Conservation (phyloP, 1,140 invertebrate genomes). For the Drosophila virilis region DNA sequence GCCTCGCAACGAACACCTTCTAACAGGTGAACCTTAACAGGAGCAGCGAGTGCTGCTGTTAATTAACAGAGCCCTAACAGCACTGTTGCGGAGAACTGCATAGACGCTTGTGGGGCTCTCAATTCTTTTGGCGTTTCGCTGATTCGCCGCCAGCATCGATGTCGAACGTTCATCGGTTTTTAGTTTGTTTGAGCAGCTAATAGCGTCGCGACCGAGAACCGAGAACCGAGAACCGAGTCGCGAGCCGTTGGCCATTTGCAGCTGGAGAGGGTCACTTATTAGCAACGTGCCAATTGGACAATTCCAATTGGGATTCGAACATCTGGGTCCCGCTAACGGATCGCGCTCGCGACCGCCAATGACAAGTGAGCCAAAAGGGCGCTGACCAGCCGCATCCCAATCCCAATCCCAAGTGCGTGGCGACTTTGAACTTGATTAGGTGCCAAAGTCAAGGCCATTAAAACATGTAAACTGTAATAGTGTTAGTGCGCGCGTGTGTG, state of each 20-base stretch:
- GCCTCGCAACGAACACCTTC: not conserved
- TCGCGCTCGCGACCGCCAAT: not conserved
- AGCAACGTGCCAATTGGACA: not conserved
- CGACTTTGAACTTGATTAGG: slow-evolving; percentile 39
- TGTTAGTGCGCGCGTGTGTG: slow-evolving; percentile 5
- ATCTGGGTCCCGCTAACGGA: not conserved
- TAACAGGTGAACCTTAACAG: not conserved
- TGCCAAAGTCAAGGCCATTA: slow-evolving; percentile 28
- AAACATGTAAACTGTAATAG: slow-evolving; percentile 20
- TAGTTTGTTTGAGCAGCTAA: slow-evolving; percentile 45
- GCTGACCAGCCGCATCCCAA: too few relatives aligned
- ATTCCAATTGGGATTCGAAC: not conserved
- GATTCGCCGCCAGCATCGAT: slow-evolving; percentile 6
- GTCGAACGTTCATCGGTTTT: slow-evolving; percentile 19
- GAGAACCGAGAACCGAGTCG: slow-evolving; percentile 1
- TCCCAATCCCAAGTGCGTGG: slow-evolving; percentile 14
- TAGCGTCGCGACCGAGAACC: slow-evolving; percentile 14
- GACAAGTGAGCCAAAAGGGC: slow-evolving; percentile 2
- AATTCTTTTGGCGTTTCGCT: slow-evolving; percentile 23
- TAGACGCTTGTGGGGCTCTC: slow-evolving; percentile 1
- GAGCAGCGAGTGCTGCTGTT: slow-evolving; percentile 8
- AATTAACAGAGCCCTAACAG: slow-evolving; percentile 19
- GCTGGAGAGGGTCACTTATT: not conserved
- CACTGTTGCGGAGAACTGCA: slow-evolving; percentile 2
- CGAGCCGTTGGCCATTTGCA: not conserved